Evolutionary conservation across 2,888 invertebrate species (phyloP), one percentile per base, ranked within the genome.

Genomic region (Spodoptera exigua): DNA sequence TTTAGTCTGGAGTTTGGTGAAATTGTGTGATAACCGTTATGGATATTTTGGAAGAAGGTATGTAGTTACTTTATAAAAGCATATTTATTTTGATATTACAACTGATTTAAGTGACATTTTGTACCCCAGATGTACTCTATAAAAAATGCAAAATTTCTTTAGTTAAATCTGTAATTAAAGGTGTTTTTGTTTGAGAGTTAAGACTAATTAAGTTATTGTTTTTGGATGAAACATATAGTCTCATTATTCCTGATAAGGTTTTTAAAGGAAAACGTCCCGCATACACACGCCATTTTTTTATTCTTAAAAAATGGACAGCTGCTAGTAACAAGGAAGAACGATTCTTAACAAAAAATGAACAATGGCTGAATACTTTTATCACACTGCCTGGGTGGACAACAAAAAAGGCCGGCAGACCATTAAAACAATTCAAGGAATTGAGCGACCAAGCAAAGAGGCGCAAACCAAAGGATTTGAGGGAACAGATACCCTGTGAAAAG

Each of bases 401-500:
- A 34, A 51, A 4, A 49, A 48, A 56, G 35, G 12, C 43, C 36
- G 56, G 48, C 2, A 48, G 57, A 41, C 44, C 51, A 58, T 39
- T 27, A 1, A 58, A 45, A 9, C 17, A 51, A 9, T 58, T 52
- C 34, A 37, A 52, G 18, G 45, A 58, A 52, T 45, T 27, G 45
- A 58, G 32, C 21, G 52, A 58, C 21, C 58, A 40, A 37, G 13
- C 44, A 45, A 58, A 58, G 39, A 58, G 52, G 34, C 39, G 58
- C 13, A 58, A 52, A 58, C 45, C 58, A 45, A 40, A 52, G 53
- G 27, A 21, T 43, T 45, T 52, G 18, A 45, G 52, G 4, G 16
- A 58, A 21, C 37, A 58, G 11, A 13, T 46, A 32, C 43, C 49
- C 1, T 41, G 0, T 35, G 43, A 49, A 49, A 10, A 27, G 43